Evolutionary conservation across 1,140 invertebrate genomes (phyloP), one percentile per base, ranked within the genome.

Genomic region (Bilobella aurantiaca): DNA sequence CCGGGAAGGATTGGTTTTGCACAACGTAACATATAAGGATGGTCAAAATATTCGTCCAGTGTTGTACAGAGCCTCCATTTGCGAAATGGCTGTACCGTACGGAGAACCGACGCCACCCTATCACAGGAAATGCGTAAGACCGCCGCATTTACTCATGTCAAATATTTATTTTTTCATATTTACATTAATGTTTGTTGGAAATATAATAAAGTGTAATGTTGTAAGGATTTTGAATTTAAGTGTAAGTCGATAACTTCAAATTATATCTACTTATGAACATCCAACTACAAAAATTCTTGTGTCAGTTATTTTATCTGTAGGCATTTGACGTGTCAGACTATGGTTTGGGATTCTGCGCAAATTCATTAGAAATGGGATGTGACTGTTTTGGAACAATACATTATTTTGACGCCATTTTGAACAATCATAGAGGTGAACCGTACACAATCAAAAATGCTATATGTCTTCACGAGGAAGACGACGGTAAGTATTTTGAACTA

Each of bases 401-500:
- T 34, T 72, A 72, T 47, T 69, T 72, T 66, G 70, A 72, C 58
- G 70, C 57, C 8, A 27, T 69, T 31, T 47, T 72, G 2, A 72
- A 72, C 53, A 69, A 66, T 46, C 71, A 73, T 42, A 66, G 62
- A 14, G 71, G 71, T 16, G 65, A 73, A 42, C 61, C 71, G 12
- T 59, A 31, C n/a, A 28, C 58, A 0, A 68, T 73, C 27, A 73
- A 73, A 65, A 70, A 73, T 65, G 68, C 71, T 14, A 56, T 73
- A 28, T 73, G 71, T 42, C 49, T 73, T 16, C 71, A 73, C 27
- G 71, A 73, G 58, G 71, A 73, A 65, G 71, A 73, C 61, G 71
- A 66, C 18, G 69, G 69, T 70, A 59, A 31, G n/a, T 2, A 32
- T 2, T 27, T 5, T 25, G 16, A 3, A 25, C 53, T 27, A 56